Base-by-base conservation (phyloP, 2,888 invertebrate species). In the Melanophora roralis region DNA sequence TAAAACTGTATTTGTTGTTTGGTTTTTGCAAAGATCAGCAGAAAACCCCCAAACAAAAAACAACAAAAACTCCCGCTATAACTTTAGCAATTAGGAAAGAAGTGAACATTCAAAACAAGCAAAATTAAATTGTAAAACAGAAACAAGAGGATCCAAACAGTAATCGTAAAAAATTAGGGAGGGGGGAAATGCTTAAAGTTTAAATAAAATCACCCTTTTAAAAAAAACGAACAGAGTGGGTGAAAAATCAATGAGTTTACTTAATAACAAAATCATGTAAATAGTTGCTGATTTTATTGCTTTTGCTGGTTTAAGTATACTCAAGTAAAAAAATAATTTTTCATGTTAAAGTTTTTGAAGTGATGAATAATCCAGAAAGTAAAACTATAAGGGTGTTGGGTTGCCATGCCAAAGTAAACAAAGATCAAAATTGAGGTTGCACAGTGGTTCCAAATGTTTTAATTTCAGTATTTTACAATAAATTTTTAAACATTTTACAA, bases 381-480 rank as follows among this genome's bases (percentile, higher is more conserved):
- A 62, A 68, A 59, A 57, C 12, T 40, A 73, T 74, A 69, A 69
- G 74, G 78, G 78, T 74, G 74, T 74, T 74, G 73, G 78, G 74
- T 65, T 74, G 64, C 60, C 43, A 51, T 55, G 38, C n/a, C 57
- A 40, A 59, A 69, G 64, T n/a, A 65, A 65, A 11, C 21, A 60
- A 67, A 43, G 62, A 73, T 60, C 19, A 40, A 21, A 34, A 47
- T 9, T 27, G 19, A 36, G 49, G 43, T 60, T 60, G 27, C 5
- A 14, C 2, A 45, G 19, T 45, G 4, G 19, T 19, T 2, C 1
- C 45, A 45, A 45, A 2, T 45, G 11, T 45, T 45, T 19, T 1
- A 45, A 19, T 16, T 45, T 16, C 16, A 9, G 3, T 45, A 8
- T 4, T n/a, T 40, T 12, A 14, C 7, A 40, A n/a, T 4, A 40